These are phyloP conservation scores for Drosophila nasuta DNA, from an alignment of 1,140 invertebrate genomes.

Conservation along the genomic window DNA sequence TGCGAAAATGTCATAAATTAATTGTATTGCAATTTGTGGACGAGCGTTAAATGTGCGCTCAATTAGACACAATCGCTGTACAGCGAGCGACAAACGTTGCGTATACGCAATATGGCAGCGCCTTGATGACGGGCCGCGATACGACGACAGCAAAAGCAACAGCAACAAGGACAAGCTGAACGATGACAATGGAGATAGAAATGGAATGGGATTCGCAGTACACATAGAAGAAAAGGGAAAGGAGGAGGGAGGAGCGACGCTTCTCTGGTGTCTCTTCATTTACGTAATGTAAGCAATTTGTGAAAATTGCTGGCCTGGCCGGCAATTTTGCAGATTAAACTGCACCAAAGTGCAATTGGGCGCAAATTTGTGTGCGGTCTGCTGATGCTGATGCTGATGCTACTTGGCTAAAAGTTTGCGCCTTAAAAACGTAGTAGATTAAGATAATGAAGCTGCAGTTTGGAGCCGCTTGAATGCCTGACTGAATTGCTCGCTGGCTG, in stretches of 20 bases:
- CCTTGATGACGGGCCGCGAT: conserved; percentile 75
- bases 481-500: conserved; percentile 19
- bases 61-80: conserved; percentile 55
- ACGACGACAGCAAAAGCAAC: conserved; percentile 29
- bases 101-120: conserved; percentile 76
- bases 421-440: conserved; percentile 76
- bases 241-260: conserved; percentile 1
- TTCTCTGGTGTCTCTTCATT: conserved; percentile 71
- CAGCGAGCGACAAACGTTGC: conserved; percentile 47
- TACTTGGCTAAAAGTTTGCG: conserved; percentile 68
- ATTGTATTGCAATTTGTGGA: conserved; percentile 75
- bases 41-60: conserved; percentile 46
- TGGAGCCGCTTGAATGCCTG: conserved; percentile 50
- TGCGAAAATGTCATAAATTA: conserved; percentile 69
- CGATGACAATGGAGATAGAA: conserved; percentile 55
- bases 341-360: conserved; percentile 81
- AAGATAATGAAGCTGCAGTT: conserved; percentile 81
- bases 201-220: conserved; percentile 10
- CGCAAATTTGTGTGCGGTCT: conserved; percentile 75
- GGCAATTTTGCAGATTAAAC: conserved; percentile 80
- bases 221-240: not conserved
- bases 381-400: conserved; percentile 46
- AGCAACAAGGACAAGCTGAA: conserved; percentile 22
- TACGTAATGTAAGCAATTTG: conserved; percentile 83
- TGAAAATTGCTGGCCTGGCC: conserved; percentile 72